Evolutionary conservation across 2,113 vertebrate species (phyloP), one percentile per base, ranked within the genome.

Genomic region (Dermatemys mawii): DNA sequence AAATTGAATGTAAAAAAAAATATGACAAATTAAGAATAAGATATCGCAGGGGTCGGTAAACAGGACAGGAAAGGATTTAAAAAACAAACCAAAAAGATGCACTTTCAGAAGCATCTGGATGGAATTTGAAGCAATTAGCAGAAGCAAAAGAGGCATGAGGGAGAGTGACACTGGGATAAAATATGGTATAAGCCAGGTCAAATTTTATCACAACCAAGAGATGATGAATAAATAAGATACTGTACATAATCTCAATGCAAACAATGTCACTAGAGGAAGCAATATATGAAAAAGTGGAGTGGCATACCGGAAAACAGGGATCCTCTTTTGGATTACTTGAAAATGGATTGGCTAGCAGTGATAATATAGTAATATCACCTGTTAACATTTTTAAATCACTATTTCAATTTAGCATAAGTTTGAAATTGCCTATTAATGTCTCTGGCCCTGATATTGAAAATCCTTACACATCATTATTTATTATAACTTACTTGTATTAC

Each of bases 21-120:
- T 6, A 46, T 6, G 88, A 27, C 75, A 93, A 94, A 95, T 93
- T 95, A 91, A 91, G 48, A 90, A 70, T 44, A 92, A 96, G 76
- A 83, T 57, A 91, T 70, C 78, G 76, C 88, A 87, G 94, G 73
- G 96, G 57, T 67, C 94, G 63, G 93, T 63, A 97, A 93, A 94
- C 81, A 90, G 79, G 53, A 93, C 27, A 67, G 79, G 48, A 92
- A 95, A 93, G 86, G 26, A 90, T 88, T 94, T 93, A 38, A 86
- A 93, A 96, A 95, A 83, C 50, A 94, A 94, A 79, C 70, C 29
- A 93, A 90, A 93, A 97, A 67, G 95, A 95, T 93, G 46, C 78
- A 88, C 76, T 91, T 95, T 79, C 57, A 91, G 54, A 95, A 94
- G 91, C 80, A 93, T 91, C 90, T 93, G 49, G 83, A n/a, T 46